A percentile compares a stretch with the other conserved stretches of the same genome.
These are phyloP conservation scores for Scaptomyza flava DNA, from an alignment of 2,888 invertebrate species.

Conservation along the genomic window DNA sequence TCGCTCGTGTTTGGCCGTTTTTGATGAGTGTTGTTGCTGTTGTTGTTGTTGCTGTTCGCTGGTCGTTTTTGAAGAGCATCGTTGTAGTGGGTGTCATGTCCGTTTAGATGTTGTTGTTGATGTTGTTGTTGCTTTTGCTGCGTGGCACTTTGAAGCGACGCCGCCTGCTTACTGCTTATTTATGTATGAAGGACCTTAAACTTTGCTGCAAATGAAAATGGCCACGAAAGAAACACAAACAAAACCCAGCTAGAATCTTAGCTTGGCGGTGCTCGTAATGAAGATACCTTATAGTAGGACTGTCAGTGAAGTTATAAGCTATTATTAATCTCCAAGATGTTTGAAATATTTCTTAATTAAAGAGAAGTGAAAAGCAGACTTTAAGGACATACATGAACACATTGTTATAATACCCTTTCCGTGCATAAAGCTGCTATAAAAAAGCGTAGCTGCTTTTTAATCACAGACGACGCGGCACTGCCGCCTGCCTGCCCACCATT, in stretches of 20 bases:
- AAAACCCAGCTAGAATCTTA: too few species aligned
- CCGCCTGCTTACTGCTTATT: constrained; percentile 75
- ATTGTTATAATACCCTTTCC: background rate
- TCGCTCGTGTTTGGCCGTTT: constrained; percentile 75
- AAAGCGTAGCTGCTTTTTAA: constrained; percentile 58
- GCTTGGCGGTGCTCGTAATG: too few species aligned
- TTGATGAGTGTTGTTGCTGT: constrained; percentile 71
- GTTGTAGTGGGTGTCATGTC: constrained; percentile 77
- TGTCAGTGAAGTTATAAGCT: too few species aligned
- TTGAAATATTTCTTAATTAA: too few species aligned
- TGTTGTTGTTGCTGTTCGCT: constrained; percentile 56
- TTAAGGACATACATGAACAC: background rate
- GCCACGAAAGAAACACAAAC: constrained; percentile 39
- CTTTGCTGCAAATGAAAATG: constrained; percentile 76
- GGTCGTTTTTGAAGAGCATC: constrained; percentile 68
- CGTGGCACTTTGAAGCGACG: constrained; percentile 68
- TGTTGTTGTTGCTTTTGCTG: constrained; percentile 33
- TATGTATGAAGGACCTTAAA: constrained; percentile 81
- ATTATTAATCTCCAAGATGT: too few species aligned
- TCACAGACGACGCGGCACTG: constrained; percentile 60
- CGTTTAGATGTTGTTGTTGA: constrained; percentile 62
- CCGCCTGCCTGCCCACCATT: constrained; percentile 52
- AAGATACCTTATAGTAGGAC: too few species aligned
- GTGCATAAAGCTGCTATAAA: constrained; percentile 9
- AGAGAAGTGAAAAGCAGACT: too few species aligned